phyloP scores from a whole-genome alignment of 1,140 invertebrate genomes.

The Caligus rogercresseyi region DNA sequence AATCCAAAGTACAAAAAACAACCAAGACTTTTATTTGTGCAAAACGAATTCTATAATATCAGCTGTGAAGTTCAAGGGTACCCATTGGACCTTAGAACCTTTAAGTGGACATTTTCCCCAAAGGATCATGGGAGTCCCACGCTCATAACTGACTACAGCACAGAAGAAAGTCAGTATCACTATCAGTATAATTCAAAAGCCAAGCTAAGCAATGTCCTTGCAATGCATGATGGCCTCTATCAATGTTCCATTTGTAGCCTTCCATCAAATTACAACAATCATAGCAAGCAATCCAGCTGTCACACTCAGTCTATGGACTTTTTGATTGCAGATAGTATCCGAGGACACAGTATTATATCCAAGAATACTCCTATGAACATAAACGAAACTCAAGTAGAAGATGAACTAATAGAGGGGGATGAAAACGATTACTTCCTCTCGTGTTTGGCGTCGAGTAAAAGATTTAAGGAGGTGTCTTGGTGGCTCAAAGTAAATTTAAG shows the following conservation, averaged over 20 bases:
- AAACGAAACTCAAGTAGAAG: neutral
- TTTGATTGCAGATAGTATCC: neutral
- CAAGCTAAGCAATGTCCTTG: neutral
- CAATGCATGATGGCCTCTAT: neutral
- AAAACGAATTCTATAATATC: neutral
- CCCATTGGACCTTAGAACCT: neutral
- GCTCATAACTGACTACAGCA: neutral
- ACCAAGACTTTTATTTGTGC: neutral
- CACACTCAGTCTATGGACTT: neutral
- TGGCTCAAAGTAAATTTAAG: neutral
- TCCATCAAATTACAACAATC: neutral
- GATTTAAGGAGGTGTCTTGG: neutral
- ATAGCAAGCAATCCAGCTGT: neutral
- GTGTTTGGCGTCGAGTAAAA: neutral
- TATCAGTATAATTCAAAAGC: conserved; percentile 1
- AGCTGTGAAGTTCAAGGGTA: conserved; percentile 3
- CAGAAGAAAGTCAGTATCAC: neutral
- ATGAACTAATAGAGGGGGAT: neutral
- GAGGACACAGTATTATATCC: neutral
- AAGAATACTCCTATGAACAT: neutral
- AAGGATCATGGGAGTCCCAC: neutral
- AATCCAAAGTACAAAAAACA: neutral
- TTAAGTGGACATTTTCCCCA: conserved; percentile 10
- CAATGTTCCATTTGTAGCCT: neutral
- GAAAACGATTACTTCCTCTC: neutral